phyloP scores from a whole-genome alignment of 2,797 vertebrate genomes.

The Florisuga fusca region DNA sequence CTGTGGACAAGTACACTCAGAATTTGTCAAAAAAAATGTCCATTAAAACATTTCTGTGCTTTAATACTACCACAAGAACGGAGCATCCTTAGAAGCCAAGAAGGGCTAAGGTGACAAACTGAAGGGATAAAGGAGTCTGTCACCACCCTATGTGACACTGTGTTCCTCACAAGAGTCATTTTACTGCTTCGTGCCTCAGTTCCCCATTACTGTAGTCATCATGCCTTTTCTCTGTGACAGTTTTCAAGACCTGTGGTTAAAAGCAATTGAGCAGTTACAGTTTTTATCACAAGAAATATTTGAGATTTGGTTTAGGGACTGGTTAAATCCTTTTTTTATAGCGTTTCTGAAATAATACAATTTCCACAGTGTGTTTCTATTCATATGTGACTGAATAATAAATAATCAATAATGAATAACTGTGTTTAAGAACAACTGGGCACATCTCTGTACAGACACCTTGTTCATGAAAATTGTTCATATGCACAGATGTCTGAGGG shows the following conservation, averaged over 20 bases:
- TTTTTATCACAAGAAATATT: background rate
- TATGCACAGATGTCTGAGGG: background rate
- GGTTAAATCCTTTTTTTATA: background rate
- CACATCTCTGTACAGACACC: background rate
- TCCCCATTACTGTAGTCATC: background rate
- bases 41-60: background rate
- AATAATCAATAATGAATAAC: background rate
- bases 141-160: background rate
- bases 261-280: background rate
- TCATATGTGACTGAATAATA: background rate
- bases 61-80: background rate
- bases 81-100: background rate
- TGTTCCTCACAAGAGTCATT: background rate
- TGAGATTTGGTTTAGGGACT: background rate
- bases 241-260: background rate
- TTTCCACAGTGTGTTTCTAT: background rate
- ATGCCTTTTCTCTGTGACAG: background rate
- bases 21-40: background rate
- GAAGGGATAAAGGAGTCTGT: background rate
- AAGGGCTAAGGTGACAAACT: background rate
- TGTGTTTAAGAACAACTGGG: background rate
- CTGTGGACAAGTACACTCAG: background rate
- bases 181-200: background rate
- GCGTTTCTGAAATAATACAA: background rate
- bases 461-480: constrained; percentile 2